Base-by-base conservation (phyloP, 2,113 vertebrate species). In the Dermatemys mawii region DNA sequence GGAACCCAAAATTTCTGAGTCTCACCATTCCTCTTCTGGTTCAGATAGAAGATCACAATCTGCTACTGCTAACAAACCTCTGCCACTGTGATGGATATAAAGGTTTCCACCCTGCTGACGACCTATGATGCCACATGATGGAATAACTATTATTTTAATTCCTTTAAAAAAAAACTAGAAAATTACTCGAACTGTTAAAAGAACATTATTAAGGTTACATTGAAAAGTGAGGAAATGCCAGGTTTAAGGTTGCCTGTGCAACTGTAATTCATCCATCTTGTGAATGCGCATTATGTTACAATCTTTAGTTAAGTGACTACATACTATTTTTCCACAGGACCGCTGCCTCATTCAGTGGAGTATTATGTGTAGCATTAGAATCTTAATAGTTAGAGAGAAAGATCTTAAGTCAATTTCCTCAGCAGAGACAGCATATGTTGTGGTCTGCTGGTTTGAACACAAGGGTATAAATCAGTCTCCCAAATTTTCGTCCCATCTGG, bases 401-500 rank as follows among this genome's bases (percentile, higher is more conserved):
- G 89, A 85, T 1, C 24, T 35, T 60, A 85, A 70, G 89, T 38
- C 75, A 86, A 46, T 90, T 93, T 84, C 53, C 55, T 32, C 80
- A 84, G 87, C 55, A 95, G 70, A 87, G 85, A 3, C 53, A 67
- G n/a, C 53, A 48, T 86, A 89, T 46, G 11, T 86, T 89, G 57
- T 1, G 1, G 55, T 38, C 46, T 49, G 78, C 38, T 32, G 32
- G 57, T 48, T 48, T 50, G 78, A 94, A 88, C 57, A 91, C 55
- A 63, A 89, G 95, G 53, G 87, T 83, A 73, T 86, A 83, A 81
- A 38, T 38, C 67, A 73, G 83, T 73, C 93, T 24, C 35, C 93
- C 89, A 53, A 57, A 17, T 86, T 93, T 76, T 78, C 92, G 86
- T 88, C 16, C 57, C 19, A 26, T 91, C 78, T 89, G 0, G 1